A percentile compares a stretch with the other conserved stretches of the same genome.
Evolutionary conservation across 2,797 vertebrate species (phyloP).

Genomic region (Esox masquinongy): DNA sequence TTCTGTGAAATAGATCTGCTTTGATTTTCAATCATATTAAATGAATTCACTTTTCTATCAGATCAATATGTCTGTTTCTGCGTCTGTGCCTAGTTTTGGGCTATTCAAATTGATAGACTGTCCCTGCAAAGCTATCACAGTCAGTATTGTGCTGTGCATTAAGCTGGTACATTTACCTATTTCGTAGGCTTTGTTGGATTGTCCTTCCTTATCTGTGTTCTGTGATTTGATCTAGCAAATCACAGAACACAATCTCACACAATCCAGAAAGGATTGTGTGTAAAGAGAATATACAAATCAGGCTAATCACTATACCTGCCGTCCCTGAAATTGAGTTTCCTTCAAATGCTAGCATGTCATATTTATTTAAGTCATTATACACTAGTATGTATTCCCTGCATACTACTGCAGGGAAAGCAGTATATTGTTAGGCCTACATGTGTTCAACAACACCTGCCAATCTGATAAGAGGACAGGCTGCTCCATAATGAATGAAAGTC

Average conservation of each 20-base stretch:
- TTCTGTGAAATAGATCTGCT: background rate
- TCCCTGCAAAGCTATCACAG: background rate
- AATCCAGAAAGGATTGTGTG: background rate
- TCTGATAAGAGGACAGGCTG: too few species aligned
- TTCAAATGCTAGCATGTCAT: too few species aligned
- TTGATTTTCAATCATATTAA: constrained; percentile 1
- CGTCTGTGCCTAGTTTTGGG: background rate
- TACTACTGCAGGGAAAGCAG: too few species aligned
- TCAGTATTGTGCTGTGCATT: background rate
- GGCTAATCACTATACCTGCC: too few species aligned
- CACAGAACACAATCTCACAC: too few species aligned
- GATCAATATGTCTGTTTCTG: background rate
- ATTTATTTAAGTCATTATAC: too few species aligned
- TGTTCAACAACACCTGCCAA: too few species aligned
- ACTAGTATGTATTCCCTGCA: too few species aligned
- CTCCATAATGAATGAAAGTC: too few species aligned
- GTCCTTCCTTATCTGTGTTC: background rate
- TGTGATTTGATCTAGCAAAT: too few species aligned
- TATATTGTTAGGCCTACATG: too few species aligned
- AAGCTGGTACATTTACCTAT: background rate
- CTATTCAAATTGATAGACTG: background rate
- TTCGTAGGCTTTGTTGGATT: background rate
- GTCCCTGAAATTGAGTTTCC: too few species aligned
- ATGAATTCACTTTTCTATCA: background rate
- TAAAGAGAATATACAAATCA: background rate